Percentiles rank a stretch among this genome's conserved stretches.
Evolutionary conservation across 2,888 invertebrate genomes (phyloP).

Genomic region (Sphaeridia pumilis): DNA sequence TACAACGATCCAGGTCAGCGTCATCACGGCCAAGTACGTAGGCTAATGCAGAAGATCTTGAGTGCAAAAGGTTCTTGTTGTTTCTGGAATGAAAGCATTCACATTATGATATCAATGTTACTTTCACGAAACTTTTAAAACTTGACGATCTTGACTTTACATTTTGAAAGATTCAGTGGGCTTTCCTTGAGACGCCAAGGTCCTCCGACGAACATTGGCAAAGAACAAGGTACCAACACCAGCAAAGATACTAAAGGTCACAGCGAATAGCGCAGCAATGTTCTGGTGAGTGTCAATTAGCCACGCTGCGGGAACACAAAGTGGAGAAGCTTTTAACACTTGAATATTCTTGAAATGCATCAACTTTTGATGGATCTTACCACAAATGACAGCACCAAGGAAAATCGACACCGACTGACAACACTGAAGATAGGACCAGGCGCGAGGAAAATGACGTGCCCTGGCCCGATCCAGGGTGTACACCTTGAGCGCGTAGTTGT

Average conservation of each 20-base stretch:
- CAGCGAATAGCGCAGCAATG: constrained; percentile 21
- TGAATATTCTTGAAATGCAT: not conserved
- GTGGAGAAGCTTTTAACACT: no score
- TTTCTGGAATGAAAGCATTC: no score
- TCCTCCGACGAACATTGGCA: constrained; percentile 17
- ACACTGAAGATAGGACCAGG: constrained; percentile 80
- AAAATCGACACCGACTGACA: constrained; percentile 74
- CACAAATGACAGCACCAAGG: constrained; percentile 69
- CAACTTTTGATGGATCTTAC: constrained; percentile 40
- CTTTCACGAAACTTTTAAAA: not conserved
- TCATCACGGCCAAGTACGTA: not conserved
- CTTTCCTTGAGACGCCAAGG: constrained; percentile 16
- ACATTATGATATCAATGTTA: no score
- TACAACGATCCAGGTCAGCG: not conserved
- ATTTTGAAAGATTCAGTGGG: constrained; percentile 9
- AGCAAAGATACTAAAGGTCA: constrained; percentile 20
- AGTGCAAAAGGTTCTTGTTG: not conserved
- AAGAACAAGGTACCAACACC: constrained; percentile 19
- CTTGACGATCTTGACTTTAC: constrained; percentile 13
- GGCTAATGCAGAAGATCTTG: not conserved
- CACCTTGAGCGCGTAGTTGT: constrained; percentile 77
- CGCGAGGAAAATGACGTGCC: constrained; percentile 71
- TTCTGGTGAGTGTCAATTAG: constrained; percentile 18
- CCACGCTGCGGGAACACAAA: constrained; percentile 5
- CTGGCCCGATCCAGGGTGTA: constrained; percentile 76